Conservation (phyloP, 2,888 invertebrate genomes). For the Eupithecia vulgata region DNA sequence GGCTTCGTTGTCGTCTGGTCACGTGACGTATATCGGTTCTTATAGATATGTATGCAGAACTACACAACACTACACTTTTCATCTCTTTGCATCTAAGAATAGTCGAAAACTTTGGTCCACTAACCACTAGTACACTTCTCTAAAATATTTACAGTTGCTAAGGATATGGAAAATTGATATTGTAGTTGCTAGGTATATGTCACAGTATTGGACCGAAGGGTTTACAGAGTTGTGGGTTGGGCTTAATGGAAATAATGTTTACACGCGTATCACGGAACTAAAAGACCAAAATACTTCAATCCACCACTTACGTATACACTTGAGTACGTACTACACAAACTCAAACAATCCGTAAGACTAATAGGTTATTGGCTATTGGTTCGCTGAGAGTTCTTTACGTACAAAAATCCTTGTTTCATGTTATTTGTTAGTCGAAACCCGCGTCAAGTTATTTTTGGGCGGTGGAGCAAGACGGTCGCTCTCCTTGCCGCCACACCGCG, state of each 20-base stretch:
- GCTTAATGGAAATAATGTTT: slow-evolving; percentile 43
- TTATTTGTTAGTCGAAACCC: slow-evolving; percentile 42
- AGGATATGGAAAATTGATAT: slow-evolving; percentile 66
- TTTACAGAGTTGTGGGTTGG: slow-evolving; percentile 45
- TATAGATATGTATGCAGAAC: slow-evolving; percentile 60
- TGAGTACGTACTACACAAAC: slow-evolving; percentile 47
- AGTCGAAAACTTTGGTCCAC: slow-evolving; percentile 64
- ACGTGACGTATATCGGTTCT: slow-evolving; percentile 42
- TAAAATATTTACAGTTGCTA: slow-evolving; percentile 50
- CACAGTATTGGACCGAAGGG: slow-evolving; percentile 74
- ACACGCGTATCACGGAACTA: slow-evolving; percentile 51
- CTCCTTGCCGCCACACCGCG: slow-evolving; percentile 75
- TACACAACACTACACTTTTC: slow-evolving; percentile 55
- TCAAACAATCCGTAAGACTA: slow-evolving; percentile 33
- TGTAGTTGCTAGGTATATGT: slow-evolving; percentile 58
- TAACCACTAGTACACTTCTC: slow-evolving; percentile 51
- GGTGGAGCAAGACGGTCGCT: slow-evolving; percentile 62
- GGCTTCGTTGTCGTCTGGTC: slow-evolving; percentile 55
- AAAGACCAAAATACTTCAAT: slow-evolving; percentile 63
- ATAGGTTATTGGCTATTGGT: slow-evolving; percentile 30
- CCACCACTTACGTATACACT: slow-evolving; percentile 62
- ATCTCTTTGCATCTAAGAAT: slow-evolving; percentile 36
- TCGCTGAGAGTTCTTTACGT: slow-evolving; percentile 17
- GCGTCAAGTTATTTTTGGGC: slow-evolving; percentile 56
- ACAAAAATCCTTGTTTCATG: background rate